Conservation (phyloP, 1,140 invertebrate genomes). For the Heliconius hewitsoni region DNA sequence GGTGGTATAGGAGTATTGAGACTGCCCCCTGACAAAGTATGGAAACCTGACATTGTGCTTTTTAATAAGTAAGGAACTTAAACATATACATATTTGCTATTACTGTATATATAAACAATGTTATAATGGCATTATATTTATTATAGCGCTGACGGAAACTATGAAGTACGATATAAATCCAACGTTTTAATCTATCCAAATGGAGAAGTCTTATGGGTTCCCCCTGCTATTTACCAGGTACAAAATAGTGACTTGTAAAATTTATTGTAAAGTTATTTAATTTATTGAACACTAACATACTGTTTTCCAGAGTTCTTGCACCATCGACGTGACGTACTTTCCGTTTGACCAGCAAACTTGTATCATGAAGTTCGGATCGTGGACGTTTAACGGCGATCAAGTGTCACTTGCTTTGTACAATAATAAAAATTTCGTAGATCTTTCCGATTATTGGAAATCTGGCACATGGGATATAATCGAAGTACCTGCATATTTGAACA, state of each 20-base stretch:
- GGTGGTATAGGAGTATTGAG: constrained; percentile 97
- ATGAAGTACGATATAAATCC: constrained; percentile 97
- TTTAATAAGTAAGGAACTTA: constrained; percentile 97
- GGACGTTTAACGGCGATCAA: constrained; percentile 99
- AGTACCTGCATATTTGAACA: constrained; percentile 96
- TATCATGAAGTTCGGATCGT: constrained; percentile 99
- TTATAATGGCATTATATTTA: background rate
- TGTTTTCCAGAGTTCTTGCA: constrained; percentile 94
- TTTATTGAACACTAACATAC: background rate
- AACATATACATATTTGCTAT: background rate
- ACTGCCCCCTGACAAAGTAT: constrained; percentile 98
- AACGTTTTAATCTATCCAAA: constrained; percentile 97
- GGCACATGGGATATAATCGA: constrained; percentile 99
- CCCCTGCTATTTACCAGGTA: constrained; percentile 97
- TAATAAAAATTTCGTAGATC: constrained; percentile 96
- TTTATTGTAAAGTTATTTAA: background rate
- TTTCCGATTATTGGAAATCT: constrained; percentile 98
- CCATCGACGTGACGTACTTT: constrained; percentile 99
- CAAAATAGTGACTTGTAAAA: background rate
- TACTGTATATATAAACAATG: background rate
- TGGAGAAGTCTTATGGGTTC: constrained; percentile 97
- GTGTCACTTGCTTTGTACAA: constrained; percentile 96
- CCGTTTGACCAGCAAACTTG: constrained; percentile 99
- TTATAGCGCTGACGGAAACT: constrained; percentile 96
- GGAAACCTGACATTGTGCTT: constrained; percentile 99